Conservation (phyloP, 2,797 vertebrate species). For the Craterocephalus amniculus region DNA sequence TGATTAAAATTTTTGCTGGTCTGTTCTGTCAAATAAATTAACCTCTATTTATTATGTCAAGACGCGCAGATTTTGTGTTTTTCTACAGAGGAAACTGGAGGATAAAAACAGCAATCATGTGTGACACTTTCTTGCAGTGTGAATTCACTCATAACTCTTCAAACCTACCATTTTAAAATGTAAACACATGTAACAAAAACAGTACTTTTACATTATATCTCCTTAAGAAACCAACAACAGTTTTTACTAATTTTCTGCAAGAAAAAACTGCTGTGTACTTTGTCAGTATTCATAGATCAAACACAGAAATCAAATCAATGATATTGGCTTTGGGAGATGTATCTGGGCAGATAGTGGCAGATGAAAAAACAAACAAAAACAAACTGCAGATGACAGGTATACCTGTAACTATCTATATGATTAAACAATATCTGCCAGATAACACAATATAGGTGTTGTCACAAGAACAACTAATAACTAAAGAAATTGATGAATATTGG, state of each 20-base stretch:
- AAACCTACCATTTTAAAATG: not conserved
- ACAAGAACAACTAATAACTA: too few species aligned
- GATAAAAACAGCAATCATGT: not conserved
- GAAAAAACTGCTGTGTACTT: not conserved
- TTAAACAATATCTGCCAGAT: too few species aligned
- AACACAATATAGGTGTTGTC: too few species aligned
- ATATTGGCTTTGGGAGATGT: not conserved
- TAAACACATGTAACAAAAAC: not conserved
- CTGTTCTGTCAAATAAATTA: not conserved
- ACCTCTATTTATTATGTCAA: not conserved
- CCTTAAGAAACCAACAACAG: too few species aligned
- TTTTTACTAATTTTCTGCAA: too few species aligned
- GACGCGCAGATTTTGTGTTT: not conserved
- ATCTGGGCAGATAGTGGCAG: not conserved
- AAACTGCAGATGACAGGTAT: not conserved
- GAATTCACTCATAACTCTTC: not conserved
- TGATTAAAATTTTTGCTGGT: not conserved
- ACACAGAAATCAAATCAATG: not conserved
- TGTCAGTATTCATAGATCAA: not conserved
- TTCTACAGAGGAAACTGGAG: not conserved
- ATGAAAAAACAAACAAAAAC: not conserved
- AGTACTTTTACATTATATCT: too few species aligned
- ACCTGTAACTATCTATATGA: too few species aligned
- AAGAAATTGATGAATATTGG: too few species aligned
- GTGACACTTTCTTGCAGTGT: not conserved